Conservation (phyloP, 1,140 invertebrate species). For the Drosophila pachea region DNA sequence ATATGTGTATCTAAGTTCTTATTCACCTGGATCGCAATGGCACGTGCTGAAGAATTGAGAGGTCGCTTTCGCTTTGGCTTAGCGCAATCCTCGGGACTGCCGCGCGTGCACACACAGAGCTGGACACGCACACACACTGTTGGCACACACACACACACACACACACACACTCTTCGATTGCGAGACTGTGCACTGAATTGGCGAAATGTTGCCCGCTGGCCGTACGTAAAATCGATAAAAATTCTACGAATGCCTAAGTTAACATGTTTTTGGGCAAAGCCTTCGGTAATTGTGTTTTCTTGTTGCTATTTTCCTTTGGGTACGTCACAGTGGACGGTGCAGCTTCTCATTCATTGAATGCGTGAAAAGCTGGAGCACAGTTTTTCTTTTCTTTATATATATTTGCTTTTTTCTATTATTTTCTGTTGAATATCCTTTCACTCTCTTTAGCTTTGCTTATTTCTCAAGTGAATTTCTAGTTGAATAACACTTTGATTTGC, state of each 20-base stretch:
- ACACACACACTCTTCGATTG: slow-evolving; percentile 16
- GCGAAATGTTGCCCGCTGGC: slow-evolving; percentile 19
- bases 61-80: slow-evolving; percentile 27
- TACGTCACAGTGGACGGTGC: slow-evolving; percentile 27
- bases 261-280: slow-evolving; percentile 46
- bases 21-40: slow-evolving; percentile 78
- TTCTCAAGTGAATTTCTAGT: slow-evolving; percentile 7
- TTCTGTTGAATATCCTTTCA: slow-evolving; percentile 44
- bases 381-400: slow-evolving; percentile 24
- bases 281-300: slow-evolving; percentile 21
- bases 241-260: slow-evolving; percentile 38
- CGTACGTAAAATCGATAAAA: slow-evolving; percentile 57
- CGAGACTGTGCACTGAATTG: slow-evolving; percentile 10
- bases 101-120: slow-evolving; percentile 8
- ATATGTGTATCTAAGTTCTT: slow-evolving; percentile 11
- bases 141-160: slow-evolving; percentile 4
- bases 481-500: slow-evolving; percentile 16
- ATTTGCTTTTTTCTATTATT: no score
- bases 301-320: slow-evolving; percentile 13
- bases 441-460: slow-evolving; percentile 27
- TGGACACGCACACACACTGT: slow-evolving; percentile 1
- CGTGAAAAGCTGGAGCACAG: slow-evolving; percentile 1
- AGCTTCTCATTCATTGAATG: slow-evolving; percentile 7
- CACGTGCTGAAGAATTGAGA: slow-evolving; percentile 78
- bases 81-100: slow-evolving; percentile 37